These are phyloP conservation scores for Capromys pilorides DNA, from an alignment of 2,797 vertebrate species.

Conservation along the genomic window DNA sequence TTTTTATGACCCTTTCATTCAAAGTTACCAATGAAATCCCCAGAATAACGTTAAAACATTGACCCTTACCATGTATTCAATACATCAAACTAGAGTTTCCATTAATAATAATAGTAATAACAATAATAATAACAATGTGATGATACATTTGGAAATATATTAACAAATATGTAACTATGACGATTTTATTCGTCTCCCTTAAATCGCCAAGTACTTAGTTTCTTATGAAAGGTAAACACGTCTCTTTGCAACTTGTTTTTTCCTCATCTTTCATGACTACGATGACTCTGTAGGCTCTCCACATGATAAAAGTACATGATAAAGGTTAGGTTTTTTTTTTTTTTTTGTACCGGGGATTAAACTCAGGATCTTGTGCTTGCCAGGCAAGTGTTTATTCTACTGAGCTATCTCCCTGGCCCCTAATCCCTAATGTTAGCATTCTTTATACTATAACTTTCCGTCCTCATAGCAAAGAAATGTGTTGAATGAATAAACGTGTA, in stretches of 20 bases:
- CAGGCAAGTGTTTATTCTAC: no score
- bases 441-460: neutral
- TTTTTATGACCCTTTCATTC: constrained; percentile 4
- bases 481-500: neutral
- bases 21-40: neutral
- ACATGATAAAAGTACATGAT: neutral
- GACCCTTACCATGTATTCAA: neutral
- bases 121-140: no score
- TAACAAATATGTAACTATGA: neutral
- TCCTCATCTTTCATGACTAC: neutral
- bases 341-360: no score
- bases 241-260: neutral
- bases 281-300: neutral
- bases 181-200: neutral
- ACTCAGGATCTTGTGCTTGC: no score
- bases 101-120: neutral
- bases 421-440: neutral
- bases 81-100: neutral
- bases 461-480: neutral
- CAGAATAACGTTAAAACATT: constrained; percentile 1
- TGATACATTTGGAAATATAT: no score
- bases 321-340: no score
- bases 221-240: neutral
- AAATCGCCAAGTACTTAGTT: neutral
- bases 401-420: no score